Evolutionary conservation across 2,113 vertebrate genomes (phyloP).

Genomic region (Lethenteron camtschaticum): DNA sequence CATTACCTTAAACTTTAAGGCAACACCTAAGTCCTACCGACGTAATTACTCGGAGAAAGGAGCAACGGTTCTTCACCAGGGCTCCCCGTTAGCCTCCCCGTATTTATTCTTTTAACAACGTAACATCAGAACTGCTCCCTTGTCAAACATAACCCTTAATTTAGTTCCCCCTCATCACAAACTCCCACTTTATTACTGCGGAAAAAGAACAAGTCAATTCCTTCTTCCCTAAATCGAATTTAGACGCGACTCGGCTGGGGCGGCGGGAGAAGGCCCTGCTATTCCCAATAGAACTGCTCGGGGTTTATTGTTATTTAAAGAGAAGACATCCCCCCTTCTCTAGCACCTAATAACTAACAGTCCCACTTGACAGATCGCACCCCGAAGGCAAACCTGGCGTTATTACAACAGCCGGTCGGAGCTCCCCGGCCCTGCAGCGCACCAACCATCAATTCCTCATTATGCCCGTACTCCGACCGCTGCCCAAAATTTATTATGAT

Average conservation of each 20-base stretch:
- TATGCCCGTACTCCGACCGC: constrained; percentile 1
- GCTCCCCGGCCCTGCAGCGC: neutral
- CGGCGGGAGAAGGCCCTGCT: neutral
- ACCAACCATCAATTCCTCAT: constrained; percentile 5
- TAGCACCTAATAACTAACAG: constrained; percentile 4
- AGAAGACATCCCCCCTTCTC: neutral
- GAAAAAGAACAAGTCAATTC: constrained; percentile 5
- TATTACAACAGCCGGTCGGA: constrained; percentile 6
- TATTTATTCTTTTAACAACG: constrained; percentile 1
- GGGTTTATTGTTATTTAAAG: constrained; percentile 6
- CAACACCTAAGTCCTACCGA: no score
- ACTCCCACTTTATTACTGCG: constrained; percentile 5
- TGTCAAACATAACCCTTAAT: constrained; percentile 6
- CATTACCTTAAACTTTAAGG: no score
- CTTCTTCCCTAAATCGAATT: neutral
- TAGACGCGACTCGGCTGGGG: neutral
- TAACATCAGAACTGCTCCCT: constrained; percentile 4
- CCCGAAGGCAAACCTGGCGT: constrained; percentile 5
- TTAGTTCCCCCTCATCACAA: constrained; percentile 4
- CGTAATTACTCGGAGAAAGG: no score
- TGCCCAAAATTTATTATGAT: constrained; percentile 4
- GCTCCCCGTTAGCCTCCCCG: neutral
- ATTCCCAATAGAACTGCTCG: neutral
- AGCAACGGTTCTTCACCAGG: no score
- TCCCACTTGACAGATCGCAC: constrained; percentile 3